These are phyloP conservation scores for Scylla paramamosain DNA, from an alignment of 1,140 invertebrate genomes.

Conservation along the genomic window DNA sequence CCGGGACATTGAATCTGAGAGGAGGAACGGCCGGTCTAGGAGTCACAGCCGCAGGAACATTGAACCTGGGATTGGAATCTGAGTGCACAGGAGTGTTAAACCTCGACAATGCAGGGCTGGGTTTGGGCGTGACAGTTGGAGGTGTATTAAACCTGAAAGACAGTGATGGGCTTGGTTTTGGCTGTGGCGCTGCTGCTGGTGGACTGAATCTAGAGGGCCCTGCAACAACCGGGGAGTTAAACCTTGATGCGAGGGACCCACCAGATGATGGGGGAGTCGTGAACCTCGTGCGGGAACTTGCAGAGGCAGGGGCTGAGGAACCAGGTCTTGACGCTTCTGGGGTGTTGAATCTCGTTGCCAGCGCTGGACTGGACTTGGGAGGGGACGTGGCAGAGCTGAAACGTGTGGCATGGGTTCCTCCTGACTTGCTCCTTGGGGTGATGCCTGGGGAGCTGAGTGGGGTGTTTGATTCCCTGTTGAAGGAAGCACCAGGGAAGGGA, in stretches of 20 bases:
- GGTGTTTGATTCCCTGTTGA: neutral
- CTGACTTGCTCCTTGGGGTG: neutral
- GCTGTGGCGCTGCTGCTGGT: neutral
- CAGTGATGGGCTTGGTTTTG: neutral
- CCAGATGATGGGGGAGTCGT: neutral
- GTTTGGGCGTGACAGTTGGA: neutral
- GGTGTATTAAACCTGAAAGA: constrained; percentile 7
- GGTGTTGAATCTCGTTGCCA: neutral
- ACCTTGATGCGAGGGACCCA: neutral
- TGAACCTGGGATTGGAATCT: neutral
- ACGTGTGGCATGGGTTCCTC: neutral
- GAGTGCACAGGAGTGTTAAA: neutral
- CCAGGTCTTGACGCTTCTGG: neutral
- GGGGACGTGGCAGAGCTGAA: neutral
- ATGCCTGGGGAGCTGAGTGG: neutral
- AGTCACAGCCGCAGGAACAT: neutral
- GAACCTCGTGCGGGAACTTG: neutral
- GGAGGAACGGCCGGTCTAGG: neutral
- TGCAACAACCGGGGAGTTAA: neutral
- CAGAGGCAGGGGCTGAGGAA: neutral
- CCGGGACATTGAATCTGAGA: neutral
- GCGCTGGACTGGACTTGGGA: neutral
- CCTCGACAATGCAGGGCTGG: neutral
- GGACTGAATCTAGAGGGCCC: neutral
- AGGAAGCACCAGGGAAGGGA: neutral